Evolutionary conservation across 2,888 invertebrate species (phyloP).

Genomic region (Eulithis prunata): DNA sequence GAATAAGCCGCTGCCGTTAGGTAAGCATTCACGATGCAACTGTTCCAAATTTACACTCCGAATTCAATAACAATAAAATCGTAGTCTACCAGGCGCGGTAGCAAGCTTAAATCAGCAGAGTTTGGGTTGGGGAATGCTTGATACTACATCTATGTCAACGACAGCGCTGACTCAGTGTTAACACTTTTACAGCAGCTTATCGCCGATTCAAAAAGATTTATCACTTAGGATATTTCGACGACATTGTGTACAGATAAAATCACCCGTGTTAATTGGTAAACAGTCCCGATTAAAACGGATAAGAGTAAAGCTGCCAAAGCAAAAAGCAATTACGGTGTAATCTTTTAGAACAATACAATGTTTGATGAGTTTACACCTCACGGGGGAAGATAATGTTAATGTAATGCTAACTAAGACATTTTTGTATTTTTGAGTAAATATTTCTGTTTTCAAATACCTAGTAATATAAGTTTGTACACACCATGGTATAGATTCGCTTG

Average conservation of each 20-base stretch:
- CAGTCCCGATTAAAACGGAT: slow-evolving; percentile 13
- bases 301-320: slow-evolving; percentile 1
- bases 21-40: slow-evolving; percentile 13
- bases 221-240: slow-evolving; percentile 14
- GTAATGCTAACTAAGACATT: not conserved
- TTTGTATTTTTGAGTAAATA: not conserved
- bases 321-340: slow-evolving; percentile 6
- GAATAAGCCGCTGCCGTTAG: slow-evolving; percentile 8
- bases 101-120: slow-evolving; percentile 36
- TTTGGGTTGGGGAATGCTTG: slow-evolving; percentile 36
- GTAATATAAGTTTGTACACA: not conserved
- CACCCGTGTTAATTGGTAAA: slow-evolving; percentile 23
- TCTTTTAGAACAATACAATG: slow-evolving; percentile 8
- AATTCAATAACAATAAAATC: slow-evolving; percentile 46
- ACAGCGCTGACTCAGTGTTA: slow-evolving; percentile 26
- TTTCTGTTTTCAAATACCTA: not conserved
- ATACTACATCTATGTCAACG: slow-evolving; percentile 47
- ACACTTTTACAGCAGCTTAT: slow-evolving; percentile 33
- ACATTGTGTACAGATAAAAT: slow-evolving; percentile 13
- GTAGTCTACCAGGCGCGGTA: slow-evolving; percentile 40
- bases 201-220: slow-evolving; percentile 31
- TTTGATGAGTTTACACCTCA: slow-evolving; percentile 1
- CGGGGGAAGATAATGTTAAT: not conserved
- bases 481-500: no score
- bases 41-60: slow-evolving; percentile 35